A percentile compares a stretch with the other conserved stretches of the same genome.
phyloP scores from a whole-genome alignment of 2,113 vertebrate genomes.

The Muntiacus reevesi region DNA sequence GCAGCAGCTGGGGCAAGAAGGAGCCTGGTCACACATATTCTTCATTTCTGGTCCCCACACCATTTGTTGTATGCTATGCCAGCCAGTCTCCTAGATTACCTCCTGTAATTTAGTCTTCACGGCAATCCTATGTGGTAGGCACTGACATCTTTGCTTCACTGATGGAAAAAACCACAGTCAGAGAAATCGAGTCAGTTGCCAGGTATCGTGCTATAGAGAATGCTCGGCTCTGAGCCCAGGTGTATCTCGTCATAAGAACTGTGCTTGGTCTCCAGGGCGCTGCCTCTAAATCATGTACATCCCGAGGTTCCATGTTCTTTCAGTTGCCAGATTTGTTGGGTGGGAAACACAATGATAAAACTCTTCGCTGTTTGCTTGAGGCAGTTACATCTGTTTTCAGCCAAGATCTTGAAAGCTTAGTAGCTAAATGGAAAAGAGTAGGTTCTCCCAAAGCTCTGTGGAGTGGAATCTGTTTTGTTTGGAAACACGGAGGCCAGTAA shows the following conservation, averaged over 20 bases:
- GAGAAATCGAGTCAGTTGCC: background rate
- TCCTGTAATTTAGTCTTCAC: background rate
- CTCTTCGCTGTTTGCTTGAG: background rate
- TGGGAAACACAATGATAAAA: background rate
- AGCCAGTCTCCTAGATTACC: background rate
- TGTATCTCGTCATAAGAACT: background rate
- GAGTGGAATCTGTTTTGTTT: background rate
- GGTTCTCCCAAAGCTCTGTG: background rate
- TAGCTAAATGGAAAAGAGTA: background rate
- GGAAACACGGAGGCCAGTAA: background rate
- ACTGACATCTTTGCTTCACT: background rate
- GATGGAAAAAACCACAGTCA: background rate
- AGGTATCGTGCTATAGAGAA: background rate
- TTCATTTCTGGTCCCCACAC: background rate
- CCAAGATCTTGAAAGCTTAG: background rate
- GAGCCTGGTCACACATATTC: background rate
- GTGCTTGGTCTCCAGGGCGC: background rate
- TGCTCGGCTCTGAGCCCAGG: background rate
- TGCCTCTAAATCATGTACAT: background rate
- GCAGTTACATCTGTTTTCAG: slow-evolving; percentile 27
- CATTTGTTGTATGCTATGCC: background rate
- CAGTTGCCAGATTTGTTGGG: background rate
- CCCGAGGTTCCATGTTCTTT: background rate
- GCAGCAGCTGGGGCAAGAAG: background rate
- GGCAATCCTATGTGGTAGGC: background rate